phyloP scores from a whole-genome alignment of 2,888 invertebrate genomes.

The Temnothorax unifasciatus region DNA sequence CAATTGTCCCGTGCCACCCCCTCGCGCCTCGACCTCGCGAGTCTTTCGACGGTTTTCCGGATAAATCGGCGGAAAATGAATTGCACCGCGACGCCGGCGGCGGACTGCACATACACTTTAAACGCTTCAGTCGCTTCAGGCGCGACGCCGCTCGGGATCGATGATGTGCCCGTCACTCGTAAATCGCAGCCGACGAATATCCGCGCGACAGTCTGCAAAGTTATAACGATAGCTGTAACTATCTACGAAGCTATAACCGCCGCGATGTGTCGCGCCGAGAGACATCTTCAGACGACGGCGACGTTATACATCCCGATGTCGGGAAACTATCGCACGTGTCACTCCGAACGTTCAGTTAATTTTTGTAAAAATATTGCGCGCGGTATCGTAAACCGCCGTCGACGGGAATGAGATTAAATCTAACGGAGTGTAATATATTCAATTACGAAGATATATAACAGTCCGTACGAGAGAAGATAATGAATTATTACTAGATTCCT shows the following conservation, averaged over 20 bases:
- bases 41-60: conserved; percentile 65
- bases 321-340: neutral
- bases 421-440: conserved; percentile 36
- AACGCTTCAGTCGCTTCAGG: conserved; percentile 14
- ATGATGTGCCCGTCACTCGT: conserved; percentile 60
- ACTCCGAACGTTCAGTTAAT: neutral
- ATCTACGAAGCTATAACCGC: neutral
- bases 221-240: conserved; percentile 43
- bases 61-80: conserved; percentile 70
- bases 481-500: conserved; percentile 53
- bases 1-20: conserved; percentile 64
- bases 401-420: conserved; percentile 18
- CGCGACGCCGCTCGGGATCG: conserved; percentile 54
- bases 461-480: conserved; percentile 15
- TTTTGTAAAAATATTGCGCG: conserved; percentile 4
- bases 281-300: conserved; percentile 6
- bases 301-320: neutral
- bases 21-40: conserved; percentile 46
- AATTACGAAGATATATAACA: conserved; percentile 32
- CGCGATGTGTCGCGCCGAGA: neutral
- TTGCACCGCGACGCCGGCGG: conserved; percentile 55
- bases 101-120: conserved; percentile 32
- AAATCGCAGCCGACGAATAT: conserved; percentile 44
- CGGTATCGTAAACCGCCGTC: conserved; percentile 8
- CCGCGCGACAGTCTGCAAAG: conserved; percentile 29